Evolutionary conservation across 2,888 invertebrate species (phyloP).

Genomic region (Sminthurinus aureus): DNA sequence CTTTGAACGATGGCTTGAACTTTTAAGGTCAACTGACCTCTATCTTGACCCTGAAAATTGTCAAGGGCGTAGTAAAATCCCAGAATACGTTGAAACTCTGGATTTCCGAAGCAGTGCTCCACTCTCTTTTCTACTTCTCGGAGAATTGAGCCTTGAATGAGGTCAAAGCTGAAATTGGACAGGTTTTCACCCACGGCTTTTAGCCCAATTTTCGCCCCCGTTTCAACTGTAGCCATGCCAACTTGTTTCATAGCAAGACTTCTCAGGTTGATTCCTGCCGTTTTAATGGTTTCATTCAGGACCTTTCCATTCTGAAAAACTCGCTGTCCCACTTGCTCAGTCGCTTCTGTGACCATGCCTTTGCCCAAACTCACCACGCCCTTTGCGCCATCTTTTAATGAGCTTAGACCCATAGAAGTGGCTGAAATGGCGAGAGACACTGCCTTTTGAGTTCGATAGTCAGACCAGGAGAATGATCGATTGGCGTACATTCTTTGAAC

Average conservation of each 20-base stretch:
- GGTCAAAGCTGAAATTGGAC: constrained; percentile 31
- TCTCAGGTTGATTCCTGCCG: constrained; percentile 1
- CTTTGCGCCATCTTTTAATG: constrained; percentile 35
- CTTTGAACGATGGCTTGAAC: not conserved
- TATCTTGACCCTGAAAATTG: not conserved
- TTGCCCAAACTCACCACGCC: constrained; percentile 6
- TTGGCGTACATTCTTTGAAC: constrained; percentile 22
- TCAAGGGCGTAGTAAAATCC: not conserved
- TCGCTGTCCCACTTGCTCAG: constrained; percentile 33
- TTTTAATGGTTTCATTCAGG: constrained; percentile 14
- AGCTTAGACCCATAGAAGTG: constrained; percentile 35
- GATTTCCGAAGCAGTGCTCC: not conserved
- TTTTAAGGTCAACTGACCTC: not conserved
- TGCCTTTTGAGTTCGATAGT: constrained; percentile 43
- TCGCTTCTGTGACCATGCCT: constrained; percentile 15
- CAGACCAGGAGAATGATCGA: constrained; percentile 43
- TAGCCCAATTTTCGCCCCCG: constrained; percentile 19
- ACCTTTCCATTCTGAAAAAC: not conserved
- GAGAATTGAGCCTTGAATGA: not conserved
- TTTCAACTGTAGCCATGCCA: constrained; percentile 13
- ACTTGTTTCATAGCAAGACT: constrained; percentile 26
- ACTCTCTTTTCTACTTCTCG: not conserved
- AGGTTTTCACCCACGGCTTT: constrained; percentile 10
- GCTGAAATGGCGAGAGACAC: constrained; percentile 42
- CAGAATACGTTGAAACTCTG: not conserved